Conservation (phyloP, 2,888 invertebrate species). For the Diplazon laetatorius region DNA sequence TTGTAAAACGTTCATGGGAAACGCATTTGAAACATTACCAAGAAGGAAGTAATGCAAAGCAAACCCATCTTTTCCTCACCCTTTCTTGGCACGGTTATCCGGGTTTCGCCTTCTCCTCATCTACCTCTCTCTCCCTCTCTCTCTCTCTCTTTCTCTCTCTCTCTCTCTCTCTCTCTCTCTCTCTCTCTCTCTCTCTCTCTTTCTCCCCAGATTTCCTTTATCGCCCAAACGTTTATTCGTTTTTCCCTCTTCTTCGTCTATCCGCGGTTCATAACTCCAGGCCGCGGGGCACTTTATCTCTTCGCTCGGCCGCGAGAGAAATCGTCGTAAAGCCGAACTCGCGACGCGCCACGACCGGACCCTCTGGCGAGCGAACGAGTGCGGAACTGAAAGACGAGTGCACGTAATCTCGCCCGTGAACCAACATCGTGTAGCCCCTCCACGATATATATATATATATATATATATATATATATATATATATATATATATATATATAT, state of each 20-base stretch:
- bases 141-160: neutral
- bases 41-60: constrained; percentile 44
- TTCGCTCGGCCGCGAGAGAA: constrained; percentile 43
- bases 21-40: constrained; percentile 34
- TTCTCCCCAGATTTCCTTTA: neutral
- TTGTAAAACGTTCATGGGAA: constrained; percentile 47
- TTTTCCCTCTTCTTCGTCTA: constrained; percentile 26
- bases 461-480: too few relatives aligned
- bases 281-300: constrained; percentile 50
- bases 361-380: constrained; percentile 22
- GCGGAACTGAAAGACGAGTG: constrained; percentile 15
- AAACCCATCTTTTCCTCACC: constrained; percentile 16
- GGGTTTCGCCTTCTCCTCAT: too few relatives aligned
- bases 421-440: neutral
- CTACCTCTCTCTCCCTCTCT: neutral
- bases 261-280: constrained; percentile 52
- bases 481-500: too few relatives aligned
- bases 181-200: too few relatives aligned
- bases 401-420: neutral
- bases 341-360: constrained; percentile 1
- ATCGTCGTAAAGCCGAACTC: constrained; percentile 56
- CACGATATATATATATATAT: neutral
- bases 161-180: neutral
- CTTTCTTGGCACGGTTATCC: constrained; percentile 5
- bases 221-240: constrained; percentile 12